phyloP scores from a whole-genome alignment of 1,140 invertebrate genomes.

The Cydia pomonella region DNA sequence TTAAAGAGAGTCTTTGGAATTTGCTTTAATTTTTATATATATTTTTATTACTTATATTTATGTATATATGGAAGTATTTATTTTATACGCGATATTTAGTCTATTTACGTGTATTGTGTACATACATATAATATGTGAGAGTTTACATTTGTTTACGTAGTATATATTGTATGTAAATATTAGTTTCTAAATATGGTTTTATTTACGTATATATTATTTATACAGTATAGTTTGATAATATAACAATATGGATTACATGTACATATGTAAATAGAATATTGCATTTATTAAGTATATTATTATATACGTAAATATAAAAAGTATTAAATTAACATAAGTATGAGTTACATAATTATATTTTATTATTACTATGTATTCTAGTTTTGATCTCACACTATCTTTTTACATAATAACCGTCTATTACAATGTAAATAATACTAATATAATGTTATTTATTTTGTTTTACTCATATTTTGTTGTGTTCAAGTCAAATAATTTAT shows the following conservation, averaged over 20 bases:
- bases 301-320: slow-evolving; percentile 32
- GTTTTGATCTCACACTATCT: slow-evolving; percentile 22
- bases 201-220: slow-evolving; percentile 43
- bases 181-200: slow-evolving; percentile 37
- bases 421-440: slow-evolving; percentile 36
- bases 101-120: slow-evolving; percentile 38
- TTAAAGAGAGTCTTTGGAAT: slow-evolving; percentile 61
- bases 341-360: slow-evolving; percentile 47
- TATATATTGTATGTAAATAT: slow-evolving; percentile 40
- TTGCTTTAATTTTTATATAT: slow-evolving; percentile 60
- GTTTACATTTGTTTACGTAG: slow-evolving; percentile 41
- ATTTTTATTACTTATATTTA: slow-evolving; percentile 38
- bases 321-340: slow-evolving; percentile 44
- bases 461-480: slow-evolving; percentile 39
- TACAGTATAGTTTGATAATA: slow-evolving; percentile 37
- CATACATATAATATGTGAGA: slow-evolving; percentile 40
- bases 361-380: slow-evolving; percentile 45
- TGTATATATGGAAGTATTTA: slow-evolving; percentile 37
- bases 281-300: slow-evolving; percentile 55
- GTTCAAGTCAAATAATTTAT: slow-evolving; percentile 49
- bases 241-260: slow-evolving; percentile 46
- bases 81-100: slow-evolving; percentile 37
- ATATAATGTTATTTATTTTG: slow-evolving; percentile 40
- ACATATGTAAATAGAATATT: slow-evolving; percentile 69
- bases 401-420: slow-evolving; percentile 38